Evolutionary conservation across 2,797 vertebrate genomes (phyloP).

Genomic region (Iguana delicatissima): DNA sequence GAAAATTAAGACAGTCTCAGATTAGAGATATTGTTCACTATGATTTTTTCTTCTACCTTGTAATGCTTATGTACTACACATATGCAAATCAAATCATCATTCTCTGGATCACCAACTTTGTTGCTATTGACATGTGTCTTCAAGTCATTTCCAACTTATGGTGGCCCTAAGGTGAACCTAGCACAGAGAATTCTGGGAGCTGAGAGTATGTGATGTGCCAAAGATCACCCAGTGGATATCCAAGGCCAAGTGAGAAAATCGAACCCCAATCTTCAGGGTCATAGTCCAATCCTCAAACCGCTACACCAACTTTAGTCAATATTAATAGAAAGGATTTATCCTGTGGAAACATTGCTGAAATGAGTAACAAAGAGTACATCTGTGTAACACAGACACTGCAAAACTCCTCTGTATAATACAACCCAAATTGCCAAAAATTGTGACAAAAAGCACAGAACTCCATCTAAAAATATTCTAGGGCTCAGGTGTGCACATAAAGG

Average conservation of each 20-base stretch:
- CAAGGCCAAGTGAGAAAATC: no score
- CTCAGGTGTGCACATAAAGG: not conserved
- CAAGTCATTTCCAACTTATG: no score
- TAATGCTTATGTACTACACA: not conserved
- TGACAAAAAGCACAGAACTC: not conserved
- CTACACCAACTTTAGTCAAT: not conserved
- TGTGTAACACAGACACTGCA: not conserved
- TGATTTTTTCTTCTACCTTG: not conserved
- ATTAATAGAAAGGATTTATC: not conserved
- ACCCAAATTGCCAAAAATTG: not conserved
- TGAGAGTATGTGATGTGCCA: no score
- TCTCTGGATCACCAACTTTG: conserved; percentile 8
- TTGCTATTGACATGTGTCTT: no score
- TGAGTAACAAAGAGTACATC: not conserved
- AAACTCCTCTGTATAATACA: not conserved
- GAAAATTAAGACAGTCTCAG: conserved; percentile 61
- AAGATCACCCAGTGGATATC: no score
- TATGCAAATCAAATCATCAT: conserved; percentile 14
- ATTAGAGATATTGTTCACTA: conserved; percentile 15
- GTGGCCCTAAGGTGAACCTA: no score
- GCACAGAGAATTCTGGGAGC: no score
- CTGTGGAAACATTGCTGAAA: not conserved
- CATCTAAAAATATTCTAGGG: not conserved
- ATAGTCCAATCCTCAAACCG: no score
- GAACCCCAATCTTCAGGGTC: no score